Evolutionary conservation across 2,888 invertebrate genomes (phyloP), one percentile per base, ranked within the genome.

Genomic region (Clanis bilineata): DNA sequence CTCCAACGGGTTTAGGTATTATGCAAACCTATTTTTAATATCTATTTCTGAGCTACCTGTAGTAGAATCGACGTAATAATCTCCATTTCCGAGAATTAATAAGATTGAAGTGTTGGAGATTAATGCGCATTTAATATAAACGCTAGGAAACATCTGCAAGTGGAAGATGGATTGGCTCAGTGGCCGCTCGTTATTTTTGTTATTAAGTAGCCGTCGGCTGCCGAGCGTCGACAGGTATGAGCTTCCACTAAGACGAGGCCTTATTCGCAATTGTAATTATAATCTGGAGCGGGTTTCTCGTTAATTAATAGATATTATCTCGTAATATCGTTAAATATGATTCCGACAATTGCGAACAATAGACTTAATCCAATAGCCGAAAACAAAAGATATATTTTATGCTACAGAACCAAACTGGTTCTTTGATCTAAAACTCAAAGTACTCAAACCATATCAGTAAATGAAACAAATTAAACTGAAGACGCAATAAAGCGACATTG

Each of bases 401-500:
- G 10, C 10, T 10, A 36, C 10, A 36, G 36, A 36, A 36, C 36
- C 7, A 36, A 10, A 36, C 36, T 10, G 12, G 1, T 22, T 9
- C 45, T 10, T 45, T 10, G 10, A 22, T 22, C 45, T 21, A 45
- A 22, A 22, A 22, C 12, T 45, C n/a, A 23, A 45, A n/a, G n/a
- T n/a, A n/a, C n/a, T n/a, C n/a, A 18, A 51, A 51, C 28, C 18
- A 15, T 44, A 28, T 5, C 32, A 18, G 51, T 47, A 66, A 62
- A 56, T 57, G 45, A 66, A 66, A 61, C 58, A 63, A 51, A 67
- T 62, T 57, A 47, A 41, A n/a, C 60, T 44, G 56, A 32, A 66
- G 44, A 58, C 32, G 59, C 64, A 61, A 60, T 67, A 63, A 65
- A 67, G 64, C 57, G 62, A 67, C 64, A 65, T 65, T 67, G 69